Conservation (phyloP, 2,888 invertebrate species). For the Meteorus colon region DNA sequence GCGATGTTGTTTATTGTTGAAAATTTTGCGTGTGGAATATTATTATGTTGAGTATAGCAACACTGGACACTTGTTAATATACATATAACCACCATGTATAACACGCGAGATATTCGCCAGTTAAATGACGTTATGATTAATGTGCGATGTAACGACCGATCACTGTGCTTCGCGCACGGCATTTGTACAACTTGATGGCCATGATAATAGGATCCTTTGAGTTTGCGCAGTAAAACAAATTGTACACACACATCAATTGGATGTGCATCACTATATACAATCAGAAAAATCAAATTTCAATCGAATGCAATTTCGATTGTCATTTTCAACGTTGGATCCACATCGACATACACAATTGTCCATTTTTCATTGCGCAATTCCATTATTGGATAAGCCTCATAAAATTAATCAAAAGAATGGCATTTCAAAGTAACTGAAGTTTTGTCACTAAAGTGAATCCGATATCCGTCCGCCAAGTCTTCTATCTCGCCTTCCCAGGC, state of each 20-base stretch:
- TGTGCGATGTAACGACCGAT: slow-evolving; percentile 31
- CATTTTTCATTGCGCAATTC: slow-evolving; percentile 44
- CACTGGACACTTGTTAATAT: slow-evolving; percentile 29
- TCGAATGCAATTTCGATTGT: background rate
- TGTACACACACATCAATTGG: background rate
- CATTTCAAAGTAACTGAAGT: slow-evolving; percentile 1
- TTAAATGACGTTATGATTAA: slow-evolving; percentile 37
- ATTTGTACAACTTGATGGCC: slow-evolving; percentile 11
- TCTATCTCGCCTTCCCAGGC: slow-evolving; percentile 6
- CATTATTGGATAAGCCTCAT: slow-evolving; percentile 13
- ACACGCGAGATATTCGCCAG: slow-evolving; percentile 19
- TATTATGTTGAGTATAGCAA: slow-evolving; percentile 17
- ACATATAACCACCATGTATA: slow-evolving; percentile 22
- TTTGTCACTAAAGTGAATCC: slow-evolving; percentile 27
- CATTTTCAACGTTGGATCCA: slow-evolving; percentile 28
- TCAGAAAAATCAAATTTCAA: background rate
- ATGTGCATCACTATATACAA: background rate
- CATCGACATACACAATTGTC: slow-evolving; percentile 24
- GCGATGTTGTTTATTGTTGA: slow-evolving; percentile 9
- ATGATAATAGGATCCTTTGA: slow-evolving; percentile 8
- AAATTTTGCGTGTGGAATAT: slow-evolving; percentile 2
- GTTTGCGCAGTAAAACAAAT: slow-evolving; percentile 15
- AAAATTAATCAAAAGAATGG: slow-evolving; percentile 32
- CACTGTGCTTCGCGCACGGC: slow-evolving; percentile 23
- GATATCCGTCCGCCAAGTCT: slow-evolving; percentile 28